A percentile compares a stretch with the other conserved stretches of the same genome.
Evolutionary conservation across 2,888 invertebrate genomes (phyloP).

Genomic region (Euzophera pinguis): DNA sequence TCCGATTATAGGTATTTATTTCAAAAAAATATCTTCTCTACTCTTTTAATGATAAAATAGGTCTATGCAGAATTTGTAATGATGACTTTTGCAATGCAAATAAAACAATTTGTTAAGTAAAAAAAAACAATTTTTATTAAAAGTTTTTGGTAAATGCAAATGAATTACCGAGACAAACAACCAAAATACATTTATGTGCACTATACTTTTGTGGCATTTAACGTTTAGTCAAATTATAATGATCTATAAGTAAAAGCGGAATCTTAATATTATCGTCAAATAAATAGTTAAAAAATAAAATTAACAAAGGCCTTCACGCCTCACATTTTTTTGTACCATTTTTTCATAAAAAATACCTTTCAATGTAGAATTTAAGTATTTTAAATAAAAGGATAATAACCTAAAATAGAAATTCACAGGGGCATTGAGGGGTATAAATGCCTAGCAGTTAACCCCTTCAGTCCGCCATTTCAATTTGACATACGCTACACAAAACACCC

Average conservation of each 20-base stretch:
- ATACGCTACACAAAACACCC: too few relatives aligned
- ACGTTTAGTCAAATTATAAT: slow-evolving; percentile 45
- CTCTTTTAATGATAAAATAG: too few relatives aligned
- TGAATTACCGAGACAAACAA: slow-evolving; percentile 66
- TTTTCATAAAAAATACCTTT: slow-evolving; percentile 4
- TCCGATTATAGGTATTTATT: too few relatives aligned
- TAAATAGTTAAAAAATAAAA: slow-evolving; percentile 48
- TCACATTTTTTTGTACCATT: slow-evolving; percentile 20
- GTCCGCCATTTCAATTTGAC: too few relatives aligned
- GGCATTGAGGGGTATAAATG: too few relatives aligned
- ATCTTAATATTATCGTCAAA: slow-evolving; percentile 54
- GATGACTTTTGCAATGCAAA: slow-evolving; percentile 15
- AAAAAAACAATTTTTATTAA: slow-evolving; percentile 47
- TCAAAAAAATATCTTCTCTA: too few relatives aligned
- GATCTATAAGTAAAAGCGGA: slow-evolving; percentile 65
- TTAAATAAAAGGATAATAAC: too few relatives aligned
- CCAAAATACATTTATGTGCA: slow-evolving; percentile 47
- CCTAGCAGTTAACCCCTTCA: too few relatives aligned
- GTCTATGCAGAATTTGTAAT: not conserved
- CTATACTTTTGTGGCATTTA: slow-evolving; percentile 58
- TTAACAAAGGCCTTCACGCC: slow-evolving; percentile 49
- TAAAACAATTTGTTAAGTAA: slow-evolving; percentile 43
- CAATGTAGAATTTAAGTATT: too few relatives aligned
- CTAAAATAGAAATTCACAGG: too few relatives aligned
- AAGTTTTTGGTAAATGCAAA: slow-evolving; percentile 77